Evolutionary conservation across 2,888 invertebrate genomes (phyloP).

Genomic region (Pseudanteris insignis): DNA sequence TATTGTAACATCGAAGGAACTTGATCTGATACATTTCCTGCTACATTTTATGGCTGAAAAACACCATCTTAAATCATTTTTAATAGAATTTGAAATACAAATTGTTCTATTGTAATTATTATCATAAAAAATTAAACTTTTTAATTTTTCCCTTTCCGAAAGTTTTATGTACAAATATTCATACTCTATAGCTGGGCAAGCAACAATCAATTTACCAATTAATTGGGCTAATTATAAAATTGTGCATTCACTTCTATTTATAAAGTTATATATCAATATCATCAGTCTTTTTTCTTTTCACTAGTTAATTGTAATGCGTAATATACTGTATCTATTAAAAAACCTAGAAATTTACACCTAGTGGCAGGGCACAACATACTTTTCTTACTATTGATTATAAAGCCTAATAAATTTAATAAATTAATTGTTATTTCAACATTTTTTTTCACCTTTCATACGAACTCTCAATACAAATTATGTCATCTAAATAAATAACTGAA

Average conservation of each 20-base stretch:
- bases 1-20: background rate
- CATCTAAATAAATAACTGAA: slow-evolving; percentile 21
- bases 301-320: background rate
- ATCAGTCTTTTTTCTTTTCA: background rate
- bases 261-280: background rate
- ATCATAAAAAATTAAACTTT: background rate
- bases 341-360: slow-evolving; percentile 1
- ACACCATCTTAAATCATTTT: background rate
- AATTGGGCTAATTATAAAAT: background rate
- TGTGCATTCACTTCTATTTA: background rate
- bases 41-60: background rate
- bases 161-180: too few species aligned
- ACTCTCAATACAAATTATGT: slow-evolving; percentile 1
- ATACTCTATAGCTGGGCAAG: too few species aligned
- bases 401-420: background rate
- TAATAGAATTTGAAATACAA: background rate
- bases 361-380: background rate
- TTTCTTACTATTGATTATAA: slow-evolving; percentile 1
- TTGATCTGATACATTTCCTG: background rate
- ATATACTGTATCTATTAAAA: background rate
- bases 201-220: too few species aligned
- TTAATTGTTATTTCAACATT: background rate
- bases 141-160: background rate
- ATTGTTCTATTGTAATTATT: background rate
- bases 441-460: background rate